Percentiles rank a stretch among this genome's conserved stretches.
Conservation (phyloP, 2,113 vertebrate species). For the Chamaea fasciata region DNA sequence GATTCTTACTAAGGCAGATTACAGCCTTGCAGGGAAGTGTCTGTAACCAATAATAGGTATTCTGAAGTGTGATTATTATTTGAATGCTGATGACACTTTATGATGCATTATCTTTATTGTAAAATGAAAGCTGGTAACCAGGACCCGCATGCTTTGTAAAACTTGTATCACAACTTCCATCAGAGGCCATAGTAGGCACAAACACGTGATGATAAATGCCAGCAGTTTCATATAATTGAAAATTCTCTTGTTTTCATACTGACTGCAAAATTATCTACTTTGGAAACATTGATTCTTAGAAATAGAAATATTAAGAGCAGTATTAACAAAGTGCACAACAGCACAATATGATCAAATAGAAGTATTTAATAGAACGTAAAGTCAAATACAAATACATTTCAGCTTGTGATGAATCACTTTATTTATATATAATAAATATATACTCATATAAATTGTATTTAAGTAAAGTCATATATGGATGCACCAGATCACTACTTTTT, state of each 20-base stretch:
- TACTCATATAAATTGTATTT: background rate
- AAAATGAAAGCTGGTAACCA: background rate
- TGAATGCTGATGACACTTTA: background rate
- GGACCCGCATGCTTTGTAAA: background rate
- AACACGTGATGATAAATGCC: background rate
- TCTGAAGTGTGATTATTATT: conserved; percentile 3
- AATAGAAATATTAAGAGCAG: background rate
- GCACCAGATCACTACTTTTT: background rate
- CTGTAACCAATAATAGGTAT: background rate
- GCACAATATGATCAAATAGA: background rate
- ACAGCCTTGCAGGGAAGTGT: background rate
- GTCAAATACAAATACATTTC: background rate
- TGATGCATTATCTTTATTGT: background rate
- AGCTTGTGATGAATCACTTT: background rate
- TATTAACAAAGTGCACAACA: background rate
- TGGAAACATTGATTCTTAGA: background rate
- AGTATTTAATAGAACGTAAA: background rate
- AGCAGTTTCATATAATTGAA: background rate
- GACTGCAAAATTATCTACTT: background rate
- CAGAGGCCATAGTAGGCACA: background rate
- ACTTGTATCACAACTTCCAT: background rate
- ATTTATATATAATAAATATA: background rate
- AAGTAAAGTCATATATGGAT: background rate
- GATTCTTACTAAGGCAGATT: background rate
- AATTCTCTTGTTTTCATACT: background rate